Conservation (phyloP, 2,888 invertebrate genomes). For the Caenorhabditis sinica region DNA sequence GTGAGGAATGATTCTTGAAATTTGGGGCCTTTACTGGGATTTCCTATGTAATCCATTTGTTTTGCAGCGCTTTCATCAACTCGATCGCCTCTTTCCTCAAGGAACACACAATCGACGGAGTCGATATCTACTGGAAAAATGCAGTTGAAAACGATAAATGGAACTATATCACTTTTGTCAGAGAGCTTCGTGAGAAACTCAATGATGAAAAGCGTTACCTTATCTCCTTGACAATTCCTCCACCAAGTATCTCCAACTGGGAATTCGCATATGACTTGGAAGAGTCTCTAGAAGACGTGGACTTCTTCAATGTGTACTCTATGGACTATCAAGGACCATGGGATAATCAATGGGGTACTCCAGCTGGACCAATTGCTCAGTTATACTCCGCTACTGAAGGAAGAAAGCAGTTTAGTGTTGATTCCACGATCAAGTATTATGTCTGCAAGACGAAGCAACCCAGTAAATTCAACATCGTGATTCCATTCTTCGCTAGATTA, state of each 20-base stretch:
- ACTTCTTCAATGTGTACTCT: constrained; percentile 30
- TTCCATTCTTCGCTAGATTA: constrained; percentile 29
- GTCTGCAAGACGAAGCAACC: constrained; percentile 12
- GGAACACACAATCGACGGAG: constrained; percentile 3
- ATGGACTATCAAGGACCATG: constrained; percentile 36
- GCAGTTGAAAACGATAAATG: not conserved
- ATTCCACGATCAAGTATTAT: constrained; percentile 13
- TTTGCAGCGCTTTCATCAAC: constrained; percentile 12
- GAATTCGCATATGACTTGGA: constrained; percentile 9
- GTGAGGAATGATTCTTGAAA: not conserved
- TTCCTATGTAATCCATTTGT: not conserved
- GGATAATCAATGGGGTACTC: constrained; percentile 21
- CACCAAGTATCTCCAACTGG: constrained; percentile 2
- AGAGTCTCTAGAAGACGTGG: constrained; percentile 3
- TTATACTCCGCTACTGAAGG: not conserved
- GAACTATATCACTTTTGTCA: not conserved
- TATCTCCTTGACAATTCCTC: constrained; percentile 13
- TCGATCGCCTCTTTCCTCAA: not conserved
- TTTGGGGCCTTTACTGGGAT: not conserved
- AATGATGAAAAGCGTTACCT: not conserved
- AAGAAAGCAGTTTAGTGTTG: constrained; percentile 10
- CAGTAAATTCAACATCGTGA: constrained; percentile 9
- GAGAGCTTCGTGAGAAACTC: not conserved
- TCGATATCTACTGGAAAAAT: constrained; percentile 12
- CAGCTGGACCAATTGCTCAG: constrained; percentile 20